Evolutionary conservation across 2,113 vertebrate species (phyloP), one percentile per base, ranked within the genome.

Genomic region (Nipponia nippon): DNA sequence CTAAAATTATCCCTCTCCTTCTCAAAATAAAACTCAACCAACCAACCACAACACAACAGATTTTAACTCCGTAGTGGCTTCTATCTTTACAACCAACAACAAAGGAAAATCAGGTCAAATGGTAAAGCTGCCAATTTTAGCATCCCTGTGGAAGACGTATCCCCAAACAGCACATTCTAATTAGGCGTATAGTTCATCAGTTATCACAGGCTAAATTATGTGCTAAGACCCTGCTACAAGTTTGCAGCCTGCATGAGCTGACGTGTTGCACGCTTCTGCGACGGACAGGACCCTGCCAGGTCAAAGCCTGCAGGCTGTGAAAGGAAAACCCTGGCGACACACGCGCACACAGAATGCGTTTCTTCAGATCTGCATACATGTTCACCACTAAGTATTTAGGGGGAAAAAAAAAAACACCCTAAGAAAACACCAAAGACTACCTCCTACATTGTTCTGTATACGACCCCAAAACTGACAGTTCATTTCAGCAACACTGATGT

Each of bases 261-360:
- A 96, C 61, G 93, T 92, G 73, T 83, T 73, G 94, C 89, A 91
- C 98, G 89, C 86, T 92, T 93, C 66, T 82, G 88, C 95, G 95
- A 97, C 97, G 98, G 98, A 97, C 96, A 96, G 98, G 97, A 96
- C 98, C 93, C 92, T 98, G 98, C 97, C 98, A 98, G 98, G 98
- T 98, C 98, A 98, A 98, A 98, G 98, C 98, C 98, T 99, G 98
- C 97, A 98, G 98, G 97, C 97, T 92, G 83, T 62, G 88, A 95
- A 97, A 83, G 79, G 95, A 89, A 97, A 97, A 94, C 87, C 75
- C 52, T n/a, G 75, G 81, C 89, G 77, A 75, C 56, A 87, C 89
- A 77, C 49, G 22, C 25, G 22, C 29, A 20, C 6, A 25, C 3
- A 38, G 32, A 70, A 56, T 0, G 1, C 15, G 17, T 81, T 83